A percentile compares a stretch with the other conserved stretches of the same genome.
These are phyloP conservation scores for Eupsittula cactorum DNA, from an alignment of 2,113 vertebrate genomes.

Conservation along the genomic window DNA sequence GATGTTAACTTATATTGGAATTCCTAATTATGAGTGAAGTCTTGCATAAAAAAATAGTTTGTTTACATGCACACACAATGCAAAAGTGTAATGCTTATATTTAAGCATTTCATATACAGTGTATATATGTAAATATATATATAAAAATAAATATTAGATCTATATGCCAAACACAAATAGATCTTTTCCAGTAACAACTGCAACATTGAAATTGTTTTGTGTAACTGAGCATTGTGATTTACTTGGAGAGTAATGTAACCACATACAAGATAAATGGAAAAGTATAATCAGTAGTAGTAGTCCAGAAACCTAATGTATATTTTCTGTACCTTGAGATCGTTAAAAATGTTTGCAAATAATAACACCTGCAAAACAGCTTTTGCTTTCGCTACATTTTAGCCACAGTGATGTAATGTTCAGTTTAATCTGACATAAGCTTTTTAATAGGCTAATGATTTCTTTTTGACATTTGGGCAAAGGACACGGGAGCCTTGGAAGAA, in stretches of 20 bases:
- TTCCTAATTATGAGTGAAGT: neutral
- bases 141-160: neutral
- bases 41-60: neutral
- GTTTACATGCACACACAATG: neutral
- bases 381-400: neutral
- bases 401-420: neutral
- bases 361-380: neutral
- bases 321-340: neutral
- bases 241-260: neutral
- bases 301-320: neutral
- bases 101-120: neutral
- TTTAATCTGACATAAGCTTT: neutral
- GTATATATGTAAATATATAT: too few relatives aligned
- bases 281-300: neutral
- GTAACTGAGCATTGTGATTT: neutral
- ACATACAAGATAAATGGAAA: neutral
- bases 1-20: rapidly evolving
- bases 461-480: neutral
- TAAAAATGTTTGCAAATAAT: neutral
- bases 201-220: neutral
- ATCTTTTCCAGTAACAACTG: neutral
- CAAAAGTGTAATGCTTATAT: neutral
- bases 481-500: neutral
- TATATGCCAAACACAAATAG: neutral
- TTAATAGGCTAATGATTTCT: neutral